Conservation (phyloP, 2,888 invertebrate species). For the Limnephilus marmoratus region DNA sequence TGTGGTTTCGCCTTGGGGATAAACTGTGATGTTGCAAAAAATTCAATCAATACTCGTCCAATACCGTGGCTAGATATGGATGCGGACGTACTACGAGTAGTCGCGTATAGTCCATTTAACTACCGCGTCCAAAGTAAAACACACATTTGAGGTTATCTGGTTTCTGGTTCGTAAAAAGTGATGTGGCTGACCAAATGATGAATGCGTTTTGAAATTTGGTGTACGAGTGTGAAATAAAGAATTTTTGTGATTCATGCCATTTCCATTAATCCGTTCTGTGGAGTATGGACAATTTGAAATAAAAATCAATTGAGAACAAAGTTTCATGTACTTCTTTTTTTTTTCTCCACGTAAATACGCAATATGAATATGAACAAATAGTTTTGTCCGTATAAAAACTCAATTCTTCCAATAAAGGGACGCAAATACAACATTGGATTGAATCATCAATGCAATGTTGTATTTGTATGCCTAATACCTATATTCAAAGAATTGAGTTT, state of each 20-base stretch:
- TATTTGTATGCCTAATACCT: no score
- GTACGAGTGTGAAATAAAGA: not conserved
- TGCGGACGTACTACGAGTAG: not conserved
- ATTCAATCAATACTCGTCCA: conserved; percentile 2
- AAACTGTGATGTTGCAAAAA: conserved; percentile 2
- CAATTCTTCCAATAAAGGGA: no score
- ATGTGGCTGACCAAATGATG: not conserved
- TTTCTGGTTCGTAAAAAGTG: not conserved
- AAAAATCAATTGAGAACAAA: no score
- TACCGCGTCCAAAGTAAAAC: not conserved
- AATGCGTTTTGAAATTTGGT: not conserved
- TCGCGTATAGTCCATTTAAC: not conserved
- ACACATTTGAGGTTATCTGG: conserved; percentile 2
- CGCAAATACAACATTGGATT: no score
- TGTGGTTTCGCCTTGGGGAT: conserved; percentile 2
- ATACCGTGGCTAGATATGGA: not conserved
- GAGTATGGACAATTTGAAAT: no score
- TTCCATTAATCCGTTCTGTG: not conserved
- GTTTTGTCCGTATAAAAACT: no score
- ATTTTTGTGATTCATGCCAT: not conserved
- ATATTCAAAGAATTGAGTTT: no score
- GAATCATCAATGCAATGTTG: no score
- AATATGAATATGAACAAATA: no score
- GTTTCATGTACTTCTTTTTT: no score
- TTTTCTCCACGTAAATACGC: no score